These are phyloP conservation scores for Diplosoma virens DNA, from an alignment of 23 tunicate genomes.

Conservation along the genomic window DNA sequence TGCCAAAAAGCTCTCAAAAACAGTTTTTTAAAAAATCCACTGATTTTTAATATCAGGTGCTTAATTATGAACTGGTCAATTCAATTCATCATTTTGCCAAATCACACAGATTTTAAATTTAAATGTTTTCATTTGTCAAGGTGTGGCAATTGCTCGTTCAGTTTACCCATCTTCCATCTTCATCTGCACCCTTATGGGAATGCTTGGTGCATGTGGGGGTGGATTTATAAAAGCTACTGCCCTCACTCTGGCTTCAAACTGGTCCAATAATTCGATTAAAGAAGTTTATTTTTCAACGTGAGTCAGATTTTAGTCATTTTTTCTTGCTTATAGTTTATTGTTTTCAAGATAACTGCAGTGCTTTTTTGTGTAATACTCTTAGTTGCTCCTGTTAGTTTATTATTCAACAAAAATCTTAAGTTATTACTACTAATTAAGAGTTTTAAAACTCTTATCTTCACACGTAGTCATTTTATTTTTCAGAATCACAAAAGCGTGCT, in stretches of 20 bases:
- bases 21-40: too few species aligned
- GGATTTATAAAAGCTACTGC: constrained; percentile 56
- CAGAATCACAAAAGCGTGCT: constrained; percentile 52
- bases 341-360: neutral
- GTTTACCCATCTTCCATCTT: constrained; percentile 52
- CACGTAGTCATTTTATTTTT: neutral
- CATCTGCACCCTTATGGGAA: constrained; percentile 59
- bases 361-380: too few species aligned
- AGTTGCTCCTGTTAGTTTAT: neutral
- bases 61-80: too few species aligned
- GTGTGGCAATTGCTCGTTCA: constrained; percentile 37
- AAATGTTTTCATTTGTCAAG: neutral
- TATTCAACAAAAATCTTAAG: neutral
- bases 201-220: constrained; percentile 80
- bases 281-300: constrained; percentile 25
- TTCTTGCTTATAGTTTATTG: neutral
- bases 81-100: too few species aligned
- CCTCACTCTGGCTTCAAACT: neutral
- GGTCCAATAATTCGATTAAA: constrained; percentile 46
- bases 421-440: neutral
- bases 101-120: neutral
- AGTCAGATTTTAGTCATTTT: neutral
- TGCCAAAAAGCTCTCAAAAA: too few species aligned
- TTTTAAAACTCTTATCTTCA: neutral
- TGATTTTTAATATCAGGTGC: too few species aligned